Conservation (phyloP, 1,140 invertebrate species). For the Drosophila ananassae region DNA sequence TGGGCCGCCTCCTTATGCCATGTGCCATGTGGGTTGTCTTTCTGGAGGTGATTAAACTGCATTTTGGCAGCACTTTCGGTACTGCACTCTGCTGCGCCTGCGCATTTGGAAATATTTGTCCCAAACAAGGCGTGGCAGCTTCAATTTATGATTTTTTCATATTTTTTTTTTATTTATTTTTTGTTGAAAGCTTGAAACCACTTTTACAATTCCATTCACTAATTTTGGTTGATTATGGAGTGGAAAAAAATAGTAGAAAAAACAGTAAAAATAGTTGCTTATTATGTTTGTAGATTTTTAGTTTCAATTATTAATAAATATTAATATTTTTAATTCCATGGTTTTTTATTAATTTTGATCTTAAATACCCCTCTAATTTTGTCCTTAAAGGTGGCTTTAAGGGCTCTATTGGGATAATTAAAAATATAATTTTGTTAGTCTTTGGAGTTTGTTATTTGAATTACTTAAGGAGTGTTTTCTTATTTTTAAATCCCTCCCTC, state of each 20-base stretch:
- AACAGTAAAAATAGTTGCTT: too few species aligned
- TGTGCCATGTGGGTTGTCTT: slow-evolving; percentile 55
- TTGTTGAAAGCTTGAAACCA: slow-evolving; percentile 4
- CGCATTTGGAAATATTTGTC: slow-evolving; percentile 27
- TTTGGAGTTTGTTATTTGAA: neutral
- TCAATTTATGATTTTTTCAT: slow-evolving; percentile 39
- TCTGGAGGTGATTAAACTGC: slow-evolving; percentile 75
- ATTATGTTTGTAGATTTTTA: too few species aligned
- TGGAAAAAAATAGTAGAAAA: neutral
- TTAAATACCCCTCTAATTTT: neutral
- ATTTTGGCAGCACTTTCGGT: slow-evolving; percentile 64
- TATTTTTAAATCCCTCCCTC: neutral
- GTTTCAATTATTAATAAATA: too few species aligned
- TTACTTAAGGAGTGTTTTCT: slow-evolving; percentile 20
- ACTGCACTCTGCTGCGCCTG: neutral
- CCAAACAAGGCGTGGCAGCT: slow-evolving; percentile 27
- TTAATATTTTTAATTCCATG: too few species aligned
- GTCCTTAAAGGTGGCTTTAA: too few species aligned
- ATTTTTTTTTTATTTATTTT: slow-evolving; percentile 11
- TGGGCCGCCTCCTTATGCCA: slow-evolving; percentile 41
- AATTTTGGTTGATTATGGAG: slow-evolving; percentile 13
- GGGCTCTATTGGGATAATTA: neutral
- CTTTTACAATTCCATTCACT: slow-evolving; percentile 44
- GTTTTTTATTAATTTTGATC: neutral
- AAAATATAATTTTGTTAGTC: slow-evolving; percentile 7